Evolutionary conservation across 2,113 vertebrate species (phyloP).

Genomic region (Neopipo cinnamomea): DNA sequence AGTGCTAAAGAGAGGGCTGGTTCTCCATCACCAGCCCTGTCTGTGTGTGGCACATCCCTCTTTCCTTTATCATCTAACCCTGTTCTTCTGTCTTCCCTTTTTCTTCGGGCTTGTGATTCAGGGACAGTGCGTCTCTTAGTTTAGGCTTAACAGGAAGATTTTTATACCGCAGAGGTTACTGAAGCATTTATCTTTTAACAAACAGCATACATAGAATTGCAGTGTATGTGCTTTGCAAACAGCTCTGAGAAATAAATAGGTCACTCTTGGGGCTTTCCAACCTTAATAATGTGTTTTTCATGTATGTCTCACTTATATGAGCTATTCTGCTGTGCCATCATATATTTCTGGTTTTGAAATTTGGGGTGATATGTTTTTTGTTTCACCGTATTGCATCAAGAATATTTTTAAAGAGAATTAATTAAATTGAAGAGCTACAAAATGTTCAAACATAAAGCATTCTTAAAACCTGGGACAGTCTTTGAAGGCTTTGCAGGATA

Average conservation of each 20-base stretch:
- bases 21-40: not conserved
- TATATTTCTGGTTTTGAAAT: not conserved
- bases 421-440: not conserved
- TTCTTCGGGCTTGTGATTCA: not conserved
- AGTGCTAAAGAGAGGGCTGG: not conserved
- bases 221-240: not conserved
- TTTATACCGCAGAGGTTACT: not conserved
- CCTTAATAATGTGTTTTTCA: not conserved
- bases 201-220: not conserved
- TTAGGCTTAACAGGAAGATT: not conserved
- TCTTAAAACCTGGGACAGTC: not conserved
- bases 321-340: not conserved
- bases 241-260: not conserved
- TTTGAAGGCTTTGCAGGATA: not conserved
- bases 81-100: not conserved
- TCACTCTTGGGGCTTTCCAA: not conserved
- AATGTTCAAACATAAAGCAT: not conserved
- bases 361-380: not conserved
- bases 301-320: not conserved
- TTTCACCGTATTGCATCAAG: not conserved
- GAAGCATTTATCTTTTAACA: not conserved
- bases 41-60: not conserved
- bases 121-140: not conserved
- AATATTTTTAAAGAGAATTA: not conserved
- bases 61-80: not conserved